Percentiles rank a stretch among this genome's conserved stretches.
These are phyloP conservation scores for Odontamblyopus rebecca DNA, from an alignment of 2,797 vertebrate species.

Conservation along the genomic window DNA sequence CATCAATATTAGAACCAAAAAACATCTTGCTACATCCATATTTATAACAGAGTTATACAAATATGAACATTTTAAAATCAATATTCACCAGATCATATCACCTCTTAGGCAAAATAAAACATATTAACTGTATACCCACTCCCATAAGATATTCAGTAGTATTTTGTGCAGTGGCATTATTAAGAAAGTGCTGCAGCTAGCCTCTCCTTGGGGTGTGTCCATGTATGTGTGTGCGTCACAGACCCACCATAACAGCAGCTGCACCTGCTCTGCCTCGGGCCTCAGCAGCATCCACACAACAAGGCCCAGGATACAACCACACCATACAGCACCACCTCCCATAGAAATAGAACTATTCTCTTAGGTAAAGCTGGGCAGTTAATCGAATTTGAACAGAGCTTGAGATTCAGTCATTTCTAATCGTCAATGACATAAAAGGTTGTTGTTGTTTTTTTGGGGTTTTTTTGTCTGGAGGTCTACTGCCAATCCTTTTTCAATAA, in stretches of 20 bases:
- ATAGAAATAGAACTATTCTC: slow-evolving; percentile 34
- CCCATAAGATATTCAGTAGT: not conserved
- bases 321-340: slow-evolving; percentile 28
- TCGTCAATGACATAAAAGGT: no score
- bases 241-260: slow-evolving; percentile 57
- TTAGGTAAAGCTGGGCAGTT: not conserved
- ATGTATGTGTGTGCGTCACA: slow-evolving; percentile 28
- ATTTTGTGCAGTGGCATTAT: slow-evolving; percentile 31
- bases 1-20: no score
- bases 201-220: slow-evolving; percentile 42
- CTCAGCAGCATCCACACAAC: slow-evolving; percentile 38
- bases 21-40: no score
- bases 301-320: slow-evolving; percentile 28
- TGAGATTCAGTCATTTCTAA: no score
- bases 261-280: slow-evolving; percentile 67
- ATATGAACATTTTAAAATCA: no score
- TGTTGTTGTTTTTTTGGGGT: no score
- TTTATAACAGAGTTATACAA: slow-evolving; percentile 1
- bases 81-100: no score
- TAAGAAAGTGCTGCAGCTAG: slow-evolving; percentile 51
- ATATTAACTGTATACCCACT: no score
- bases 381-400: no score
- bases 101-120: no score
- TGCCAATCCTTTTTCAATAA: no score
- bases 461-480: no score